phyloP scores from a whole-genome alignment of 2,888 invertebrate genomes.

The Thecocarcelia acutangulata region DNA sequence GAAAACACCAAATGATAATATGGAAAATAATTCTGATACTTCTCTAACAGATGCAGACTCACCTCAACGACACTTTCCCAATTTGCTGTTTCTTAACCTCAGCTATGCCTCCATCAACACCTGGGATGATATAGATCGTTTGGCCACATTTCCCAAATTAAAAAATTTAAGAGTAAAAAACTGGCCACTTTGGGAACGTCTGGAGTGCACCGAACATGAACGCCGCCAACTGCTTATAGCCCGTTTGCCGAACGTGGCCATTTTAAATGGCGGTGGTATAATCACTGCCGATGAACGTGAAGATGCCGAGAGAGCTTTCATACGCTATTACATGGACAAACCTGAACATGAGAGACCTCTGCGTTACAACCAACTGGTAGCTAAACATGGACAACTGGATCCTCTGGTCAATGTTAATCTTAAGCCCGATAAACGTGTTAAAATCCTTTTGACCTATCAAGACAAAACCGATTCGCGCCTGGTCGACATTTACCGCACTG shows the following conservation, averaged over 20 bases:
- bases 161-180: conserved; percentile 89
- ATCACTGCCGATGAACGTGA: conserved; percentile 93
- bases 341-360: conserved; percentile 91
- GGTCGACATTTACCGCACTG: conserved; percentile 90
- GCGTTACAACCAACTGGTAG: conserved; percentile 88
- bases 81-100: conserved; percentile 89
- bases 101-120: conserved; percentile 91
- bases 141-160: conserved; percentile 91
- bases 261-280: conserved; percentile 93
- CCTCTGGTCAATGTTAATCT: conserved; percentile 94
- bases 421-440: conserved; percentile 92
- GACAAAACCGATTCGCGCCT: conserved; percentile 88
- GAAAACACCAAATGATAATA: conserved; percentile 59
- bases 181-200: conserved; percentile 88
- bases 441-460: conserved; percentile 91
- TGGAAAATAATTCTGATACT: conserved; percentile 81
- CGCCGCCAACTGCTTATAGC: conserved; percentile 93
- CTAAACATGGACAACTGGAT: conserved; percentile 93
- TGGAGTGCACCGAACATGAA: conserved; percentile 94
- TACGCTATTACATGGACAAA: conserved; percentile 94
- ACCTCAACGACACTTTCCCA: conserved; percentile 81
- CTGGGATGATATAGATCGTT: conserved; percentile 94
- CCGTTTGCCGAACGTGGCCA: conserved; percentile 91
- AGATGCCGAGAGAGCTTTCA: conserved; percentile 95
- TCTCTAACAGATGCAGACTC: conserved; percentile 81